Evolutionary conservation across 2,113 vertebrate species (phyloP).

Genomic region (Lophotis ruficrista): DNA sequence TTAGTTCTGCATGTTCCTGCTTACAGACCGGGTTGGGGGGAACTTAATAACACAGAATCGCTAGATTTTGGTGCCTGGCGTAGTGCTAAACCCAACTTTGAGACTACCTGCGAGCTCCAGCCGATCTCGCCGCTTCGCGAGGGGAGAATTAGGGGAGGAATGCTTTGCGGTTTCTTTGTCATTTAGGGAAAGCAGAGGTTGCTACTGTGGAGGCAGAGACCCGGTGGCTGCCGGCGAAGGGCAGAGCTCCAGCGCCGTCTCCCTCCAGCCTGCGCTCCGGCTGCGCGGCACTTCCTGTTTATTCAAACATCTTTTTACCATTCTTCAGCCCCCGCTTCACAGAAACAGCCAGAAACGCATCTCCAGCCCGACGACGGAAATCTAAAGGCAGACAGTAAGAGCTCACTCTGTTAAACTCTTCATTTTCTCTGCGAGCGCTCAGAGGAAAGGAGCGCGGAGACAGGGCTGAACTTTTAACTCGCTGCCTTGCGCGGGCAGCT

Average conservation of each 20-base stretch:
- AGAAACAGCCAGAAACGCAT: slow-evolving; percentile 84
- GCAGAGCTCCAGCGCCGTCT: slow-evolving; percentile 86
- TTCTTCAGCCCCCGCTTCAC: slow-evolving; percentile 83
- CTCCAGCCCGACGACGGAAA: slow-evolving; percentile 77
- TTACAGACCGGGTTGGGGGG: background rate
- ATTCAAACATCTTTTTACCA: slow-evolving; percentile 92
- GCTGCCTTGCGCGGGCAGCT: slow-evolving; percentile 20
- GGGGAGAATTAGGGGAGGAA: slow-evolving; percentile 73
- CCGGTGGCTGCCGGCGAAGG: slow-evolving; percentile 77
- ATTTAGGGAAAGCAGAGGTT: slow-evolving; percentile 73
- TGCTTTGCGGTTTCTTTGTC: slow-evolving; percentile 81
- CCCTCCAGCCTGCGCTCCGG: slow-evolving; percentile 84
- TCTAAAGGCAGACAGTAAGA: slow-evolving; percentile 76
- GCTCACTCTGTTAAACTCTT: slow-evolving; percentile 76
- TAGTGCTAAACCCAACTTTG: slow-evolving; percentile 50
- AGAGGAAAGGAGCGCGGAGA: slow-evolving; percentile 30
- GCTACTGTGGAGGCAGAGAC: slow-evolving; percentile 80
- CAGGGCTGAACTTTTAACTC: slow-evolving; percentile 69
- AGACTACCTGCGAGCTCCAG: slow-evolving; percentile 73
- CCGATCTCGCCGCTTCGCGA: slow-evolving; percentile 42
- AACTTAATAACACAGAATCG: background rate
- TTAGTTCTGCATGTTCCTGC: slow-evolving; percentile 48
- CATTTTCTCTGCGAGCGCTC: slow-evolving; percentile 75
- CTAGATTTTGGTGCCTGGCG: background rate
- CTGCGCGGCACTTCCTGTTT: slow-evolving; percentile 95